Percentiles rank a stretch among this genome's conserved stretches.
phyloP scores from a whole-genome alignment of 2,113 vertebrate genomes.

The Callorhinus ursinus region DNA sequence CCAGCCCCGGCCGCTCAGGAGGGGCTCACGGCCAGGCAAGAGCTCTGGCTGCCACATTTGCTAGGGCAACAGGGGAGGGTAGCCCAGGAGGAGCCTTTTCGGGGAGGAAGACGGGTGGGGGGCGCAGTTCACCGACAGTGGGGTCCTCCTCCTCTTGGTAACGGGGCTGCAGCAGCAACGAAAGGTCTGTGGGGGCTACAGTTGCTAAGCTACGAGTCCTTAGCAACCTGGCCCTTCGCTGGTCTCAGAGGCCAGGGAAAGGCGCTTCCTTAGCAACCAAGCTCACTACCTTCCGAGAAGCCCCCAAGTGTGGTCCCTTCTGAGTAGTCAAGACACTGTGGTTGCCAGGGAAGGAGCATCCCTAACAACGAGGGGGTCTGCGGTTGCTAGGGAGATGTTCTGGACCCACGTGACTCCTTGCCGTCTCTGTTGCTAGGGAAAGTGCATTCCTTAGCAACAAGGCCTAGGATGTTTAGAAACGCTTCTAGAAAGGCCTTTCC shows the following conservation, averaged over 20 bases:
- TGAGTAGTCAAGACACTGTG: neutral
- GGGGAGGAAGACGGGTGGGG: neutral
- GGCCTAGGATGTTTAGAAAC: neutral
- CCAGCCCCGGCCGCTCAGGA: slow-evolving; percentile 61
- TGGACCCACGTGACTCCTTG: neutral
- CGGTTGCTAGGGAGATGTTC: slow-evolving; percentile 14
- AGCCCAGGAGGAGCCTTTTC: neutral
- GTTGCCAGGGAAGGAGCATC: slow-evolving; percentile 10
- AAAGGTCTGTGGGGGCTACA: neutral
- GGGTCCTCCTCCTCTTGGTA: neutral
- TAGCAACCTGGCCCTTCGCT: neutral
- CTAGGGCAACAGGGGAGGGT: neutral
- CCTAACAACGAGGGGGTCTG: neutral
- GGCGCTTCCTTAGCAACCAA: neutral
- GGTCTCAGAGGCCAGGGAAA: neutral
- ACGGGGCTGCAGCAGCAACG: neutral
- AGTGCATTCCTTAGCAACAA: slow-evolving; percentile 54
- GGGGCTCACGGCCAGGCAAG: neutral
- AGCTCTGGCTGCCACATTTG: neutral
- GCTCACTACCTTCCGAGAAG: neutral
- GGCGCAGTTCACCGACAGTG: neutral
- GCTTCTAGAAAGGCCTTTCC: neutral
- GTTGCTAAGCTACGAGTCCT: neutral
- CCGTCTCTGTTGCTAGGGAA: slow-evolving; percentile 49
- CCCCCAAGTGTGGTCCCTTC: neutral